Conservation (phyloP, 2,113 vertebrate species). For the Suricata suricatta region DNA sequence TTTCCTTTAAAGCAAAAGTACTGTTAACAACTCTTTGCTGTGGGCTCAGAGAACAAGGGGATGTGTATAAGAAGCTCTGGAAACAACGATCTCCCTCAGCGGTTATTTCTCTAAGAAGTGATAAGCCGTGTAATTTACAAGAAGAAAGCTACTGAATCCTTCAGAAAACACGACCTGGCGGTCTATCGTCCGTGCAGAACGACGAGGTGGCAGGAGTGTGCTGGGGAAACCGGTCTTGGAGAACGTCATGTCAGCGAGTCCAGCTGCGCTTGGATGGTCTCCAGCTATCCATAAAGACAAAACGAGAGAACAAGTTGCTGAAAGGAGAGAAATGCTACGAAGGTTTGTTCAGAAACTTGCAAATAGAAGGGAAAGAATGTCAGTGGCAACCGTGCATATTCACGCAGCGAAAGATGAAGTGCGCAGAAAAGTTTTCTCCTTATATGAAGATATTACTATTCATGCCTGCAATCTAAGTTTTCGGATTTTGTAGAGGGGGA, state of each 20-base stretch:
- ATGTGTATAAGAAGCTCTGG: constrained; percentile 65
- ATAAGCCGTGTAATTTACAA: constrained; percentile 82
- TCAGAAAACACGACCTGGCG: constrained; percentile 81
- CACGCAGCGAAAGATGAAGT: constrained; percentile 71
- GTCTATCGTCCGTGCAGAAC: constrained; percentile 84
- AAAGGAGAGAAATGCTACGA: constrained; percentile 62
- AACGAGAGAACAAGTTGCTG: background rate
- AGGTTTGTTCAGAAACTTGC: constrained; percentile 81
- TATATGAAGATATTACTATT: constrained; percentile 76
- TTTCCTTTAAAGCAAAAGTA: background rate
- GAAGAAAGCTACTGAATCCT: constrained; percentile 80
- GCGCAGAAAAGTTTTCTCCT: constrained; percentile 76
- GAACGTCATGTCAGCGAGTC: constrained; percentile 95
- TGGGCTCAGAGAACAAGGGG: constrained; percentile 63
- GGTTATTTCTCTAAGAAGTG: constrained; percentile 78
- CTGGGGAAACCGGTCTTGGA: constrained; percentile 81
- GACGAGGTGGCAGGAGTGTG: constrained; percentile 79
- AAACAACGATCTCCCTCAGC: constrained; percentile 68
- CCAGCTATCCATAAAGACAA: constrained; percentile 89
- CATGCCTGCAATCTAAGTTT: constrained; percentile 74
- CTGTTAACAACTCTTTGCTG: constrained; percentile 60
- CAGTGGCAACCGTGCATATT: constrained; percentile 63
- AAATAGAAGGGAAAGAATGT: constrained; percentile 56
- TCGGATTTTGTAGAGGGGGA: constrained; percentile 76
- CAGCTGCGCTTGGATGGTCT: constrained; percentile 96